Percentiles rank a stretch among this genome's conserved stretches.
phyloP scores from a whole-genome alignment of 1,140 invertebrate species.

The Drosophila kanapiae region DNA sequence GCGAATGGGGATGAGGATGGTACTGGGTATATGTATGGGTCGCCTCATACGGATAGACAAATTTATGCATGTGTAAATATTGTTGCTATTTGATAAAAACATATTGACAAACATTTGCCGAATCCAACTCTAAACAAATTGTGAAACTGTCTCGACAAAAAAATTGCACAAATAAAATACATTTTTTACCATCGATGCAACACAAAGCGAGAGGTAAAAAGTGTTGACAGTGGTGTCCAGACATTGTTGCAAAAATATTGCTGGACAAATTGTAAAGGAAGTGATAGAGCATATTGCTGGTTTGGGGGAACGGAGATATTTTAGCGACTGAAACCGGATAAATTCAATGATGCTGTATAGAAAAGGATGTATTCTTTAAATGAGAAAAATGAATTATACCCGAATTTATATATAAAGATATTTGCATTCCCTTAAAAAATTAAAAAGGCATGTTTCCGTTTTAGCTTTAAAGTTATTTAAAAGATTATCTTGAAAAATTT shows the following conservation, averaged over 20 bases:
- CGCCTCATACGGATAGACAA: conserved; percentile 41
- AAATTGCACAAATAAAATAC: conserved; percentile 38
- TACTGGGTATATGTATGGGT: not conserved
- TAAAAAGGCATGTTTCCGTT: too few species aligned
- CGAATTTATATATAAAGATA: too few species aligned
- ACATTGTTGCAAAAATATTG: conserved; percentile 20
- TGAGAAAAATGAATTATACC: not conserved
- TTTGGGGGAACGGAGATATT: not conserved
- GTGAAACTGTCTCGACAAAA: conserved; percentile 32
- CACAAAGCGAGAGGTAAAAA: conserved; percentile 36
- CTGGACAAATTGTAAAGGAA: conserved; percentile 21
- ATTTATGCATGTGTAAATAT: conserved; percentile 82
- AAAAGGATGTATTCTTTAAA: not conserved
- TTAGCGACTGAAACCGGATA: not conserved
- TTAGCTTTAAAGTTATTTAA: too few species aligned
- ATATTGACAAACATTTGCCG: conserved; percentile 80
- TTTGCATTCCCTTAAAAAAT: too few species aligned
- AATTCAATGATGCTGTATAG: conserved; percentile 9
- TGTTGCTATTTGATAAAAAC: conserved; percentile 79
- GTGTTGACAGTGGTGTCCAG: conserved; percentile 43
- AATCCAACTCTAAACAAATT: conserved; percentile 76
- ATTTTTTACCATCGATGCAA: conserved; percentile 16
- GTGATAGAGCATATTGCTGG: conserved; percentile 1
- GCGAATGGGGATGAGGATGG: not conserved
- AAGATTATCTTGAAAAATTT: too few species aligned